phyloP scores from a whole-genome alignment of 2,113 vertebrate species.

The Dendropsophus ebraccatus region DNA sequence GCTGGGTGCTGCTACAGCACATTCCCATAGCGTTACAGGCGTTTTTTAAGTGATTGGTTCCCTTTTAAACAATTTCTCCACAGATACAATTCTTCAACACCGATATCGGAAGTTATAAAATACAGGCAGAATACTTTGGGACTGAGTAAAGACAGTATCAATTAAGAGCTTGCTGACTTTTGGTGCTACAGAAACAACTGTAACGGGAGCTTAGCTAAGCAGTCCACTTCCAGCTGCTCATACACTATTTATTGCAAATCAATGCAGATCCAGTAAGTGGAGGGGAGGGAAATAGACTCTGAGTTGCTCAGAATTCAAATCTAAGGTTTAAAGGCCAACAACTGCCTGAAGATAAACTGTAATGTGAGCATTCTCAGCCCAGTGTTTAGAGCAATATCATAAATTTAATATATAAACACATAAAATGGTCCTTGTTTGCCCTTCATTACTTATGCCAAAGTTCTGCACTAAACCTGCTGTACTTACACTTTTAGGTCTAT shows the following conservation, averaged over 20 bases:
- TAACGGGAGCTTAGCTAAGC: slow-evolving; percentile 49
- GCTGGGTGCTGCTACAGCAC: too few species aligned
- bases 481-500: background rate
- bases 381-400: background rate
- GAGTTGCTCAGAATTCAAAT: slow-evolving; percentile 11
- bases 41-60: too few species aligned
- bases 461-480: slow-evolving; percentile 9
- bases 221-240: slow-evolving; percentile 45
- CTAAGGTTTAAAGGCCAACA: slow-evolving; percentile 25
- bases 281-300: background rate
- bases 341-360: slow-evolving; percentile 13
- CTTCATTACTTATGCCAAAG: background rate
- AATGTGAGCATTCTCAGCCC: background rate
- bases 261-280: slow-evolving; percentile 51
- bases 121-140: background rate
- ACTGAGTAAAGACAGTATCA: slow-evolving; percentile 29
- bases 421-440: background rate
- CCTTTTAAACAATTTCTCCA: background rate
- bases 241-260: slow-evolving; percentile 59
- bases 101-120: slow-evolving; percentile 47
- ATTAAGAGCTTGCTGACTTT: slow-evolving; percentile 48
- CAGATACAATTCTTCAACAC: slow-evolving; percentile 28
- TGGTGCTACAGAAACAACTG: slow-evolving; percentile 45
- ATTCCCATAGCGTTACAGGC: too few species aligned
- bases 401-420: slow-evolving; percentile 29